phyloP scores from a whole-genome alignment of 2,797 vertebrate species.

The Phalanger gymnotis region DNA sequence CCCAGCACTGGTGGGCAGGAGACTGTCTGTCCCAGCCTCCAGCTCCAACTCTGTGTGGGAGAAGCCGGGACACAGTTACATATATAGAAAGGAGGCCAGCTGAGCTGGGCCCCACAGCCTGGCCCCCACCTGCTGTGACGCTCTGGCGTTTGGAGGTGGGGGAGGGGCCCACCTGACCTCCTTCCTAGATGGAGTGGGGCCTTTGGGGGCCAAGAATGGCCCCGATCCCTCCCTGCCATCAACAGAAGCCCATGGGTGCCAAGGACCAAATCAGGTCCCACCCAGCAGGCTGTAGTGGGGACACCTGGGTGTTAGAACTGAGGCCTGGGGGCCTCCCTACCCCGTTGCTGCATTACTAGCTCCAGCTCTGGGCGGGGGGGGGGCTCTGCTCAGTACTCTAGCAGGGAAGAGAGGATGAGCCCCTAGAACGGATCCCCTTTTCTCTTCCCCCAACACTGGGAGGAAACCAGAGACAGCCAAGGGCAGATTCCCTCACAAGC shows the following conservation, averaged over 20 bases:
- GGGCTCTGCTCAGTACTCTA: too few species aligned
- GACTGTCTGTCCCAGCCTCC: neutral
- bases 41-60: neutral
- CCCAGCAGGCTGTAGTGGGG: fast-evolving
- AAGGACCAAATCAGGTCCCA: neutral
- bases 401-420: neutral
- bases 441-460: neutral
- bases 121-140: neutral
- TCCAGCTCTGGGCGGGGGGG: neutral
- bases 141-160: too few species aligned
- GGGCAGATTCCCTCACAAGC: neutral
- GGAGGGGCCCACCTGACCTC: neutral
- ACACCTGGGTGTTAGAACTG: neutral
- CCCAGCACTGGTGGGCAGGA: neutral
- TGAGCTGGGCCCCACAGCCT: neutral
- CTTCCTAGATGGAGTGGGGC: neutral
- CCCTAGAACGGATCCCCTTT: neutral
- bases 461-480: neutral
- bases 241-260: neutral
- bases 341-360: too few species aligned
- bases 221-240: neutral
- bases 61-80: neutral
- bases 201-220: neutral
- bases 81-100: neutral
- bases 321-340: too few species aligned